Evolutionary conservation across 2,113 vertebrate genomes (phyloP), one percentile per base, ranked within the genome.

Genomic region (Hemichromis elongatus): DNA sequence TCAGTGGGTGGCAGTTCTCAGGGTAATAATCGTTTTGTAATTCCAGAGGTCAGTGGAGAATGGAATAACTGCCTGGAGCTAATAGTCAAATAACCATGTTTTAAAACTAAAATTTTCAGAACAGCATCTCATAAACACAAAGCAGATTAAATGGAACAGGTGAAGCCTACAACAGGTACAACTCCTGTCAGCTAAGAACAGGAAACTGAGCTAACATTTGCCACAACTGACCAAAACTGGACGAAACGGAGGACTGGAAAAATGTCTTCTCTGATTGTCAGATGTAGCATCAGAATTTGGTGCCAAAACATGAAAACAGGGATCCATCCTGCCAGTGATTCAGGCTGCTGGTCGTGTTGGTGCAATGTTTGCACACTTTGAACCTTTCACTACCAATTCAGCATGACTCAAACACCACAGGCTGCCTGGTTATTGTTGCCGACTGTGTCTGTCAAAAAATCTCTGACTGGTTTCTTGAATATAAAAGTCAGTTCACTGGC

Each of bases 221-320:
- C 24, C 40, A 28, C 5, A 4, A 45, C 40, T 45, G 21, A 70
- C 40, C 40, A 70, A 11, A 70, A 70, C 21, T 70, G 24, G 40
- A 28, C 4, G 42, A 16, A 47, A 18, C 0, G 4, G 24, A 73
- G 6, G 40, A 3, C 8, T 73, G 14, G 18, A 47, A 47, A 47
- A 47, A 12, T 28, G 66, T 73, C 40, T 47, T 45, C 24, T 73
- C 2, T 19, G 14, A 73, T 14, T 47, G 6, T 73, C 9, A 28
- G 45, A 28, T 73, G 0, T 0, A 73, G 68, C 14, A 9, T 50
- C 6, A 47, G 6, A 73, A 50, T 30, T 7, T 19, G 2, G 24
- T 19, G 24, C 21, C 28, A 28, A 42, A 73, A 47, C 9, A 47
- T 47, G 42, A 45, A 73, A 28, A 28, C 19, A 42, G 2, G 37